Evolutionary conservation across 2,888 invertebrate genomes (phyloP).

Genomic region (Volucella zonaria): DNA sequence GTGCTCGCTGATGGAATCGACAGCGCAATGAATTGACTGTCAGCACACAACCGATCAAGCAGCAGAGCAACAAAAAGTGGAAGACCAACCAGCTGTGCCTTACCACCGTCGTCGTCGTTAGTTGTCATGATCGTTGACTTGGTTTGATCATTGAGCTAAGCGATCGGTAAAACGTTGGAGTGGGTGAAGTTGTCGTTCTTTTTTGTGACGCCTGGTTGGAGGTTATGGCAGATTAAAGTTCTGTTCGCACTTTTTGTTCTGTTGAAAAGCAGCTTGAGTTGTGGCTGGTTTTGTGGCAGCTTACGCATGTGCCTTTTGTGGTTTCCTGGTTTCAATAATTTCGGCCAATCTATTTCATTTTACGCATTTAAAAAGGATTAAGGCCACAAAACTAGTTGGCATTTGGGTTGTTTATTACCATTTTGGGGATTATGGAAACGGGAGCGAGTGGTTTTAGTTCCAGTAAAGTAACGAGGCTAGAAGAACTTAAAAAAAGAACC

Average conservation of each 20-base stretch:
- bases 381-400: conserved; percentile 6
- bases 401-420: not conserved
- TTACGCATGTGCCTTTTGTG: conserved; percentile 14
- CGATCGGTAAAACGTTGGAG: not conserved
- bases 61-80: conserved; percentile 1
- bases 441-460: too few species aligned
- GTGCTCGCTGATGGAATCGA: conserved; percentile 50
- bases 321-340: conserved; percentile 28
- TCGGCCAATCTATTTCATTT: conserved; percentile 8
- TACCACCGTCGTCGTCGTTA: conserved; percentile 24
- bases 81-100: conserved; percentile 7
- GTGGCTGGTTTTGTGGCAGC: not conserved
- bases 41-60: conserved; percentile 24
- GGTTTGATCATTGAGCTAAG: too few species aligned
- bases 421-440: too few species aligned
- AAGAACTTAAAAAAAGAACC: too few species aligned
- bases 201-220: not conserved
- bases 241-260: not conserved
- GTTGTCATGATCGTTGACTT: conserved; percentile 9
- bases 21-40: conserved; percentile 54
- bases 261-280: not conserved
- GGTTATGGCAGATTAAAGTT: conserved; percentile 11
- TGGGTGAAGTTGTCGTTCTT: not conserved
- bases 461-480: too few species aligned
- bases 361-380: conserved; percentile 33